Conservation (phyloP, 2,113 vertebrate species). For the Erpornis zantholeuca region DNA sequence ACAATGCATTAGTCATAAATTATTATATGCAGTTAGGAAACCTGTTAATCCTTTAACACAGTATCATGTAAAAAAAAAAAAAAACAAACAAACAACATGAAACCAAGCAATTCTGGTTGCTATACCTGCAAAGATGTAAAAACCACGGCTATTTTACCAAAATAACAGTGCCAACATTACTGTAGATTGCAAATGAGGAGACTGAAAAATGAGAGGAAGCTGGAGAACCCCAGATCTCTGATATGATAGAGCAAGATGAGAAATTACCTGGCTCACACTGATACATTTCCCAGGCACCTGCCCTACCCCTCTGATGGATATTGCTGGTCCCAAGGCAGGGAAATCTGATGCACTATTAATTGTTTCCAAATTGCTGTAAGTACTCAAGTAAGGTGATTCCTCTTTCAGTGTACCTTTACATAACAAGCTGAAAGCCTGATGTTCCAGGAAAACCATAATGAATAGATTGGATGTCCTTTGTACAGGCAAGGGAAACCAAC, state of each 20-base stretch:
- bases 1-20: neutral
- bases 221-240: neutral
- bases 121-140: neutral
- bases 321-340: neutral
- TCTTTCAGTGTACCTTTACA: neutral
- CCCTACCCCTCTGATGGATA: neutral
- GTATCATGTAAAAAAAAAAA: neutral
- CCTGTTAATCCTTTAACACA: neutral
- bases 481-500: neutral
- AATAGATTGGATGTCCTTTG: neutral
- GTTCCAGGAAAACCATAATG: neutral
- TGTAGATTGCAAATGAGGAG: neutral
- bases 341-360: neutral
- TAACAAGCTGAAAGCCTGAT: neutral
- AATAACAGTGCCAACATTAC: neutral
- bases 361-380: neutral
- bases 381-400: neutral
- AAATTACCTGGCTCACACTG: neutral
- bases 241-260: neutral
- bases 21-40: neutral
- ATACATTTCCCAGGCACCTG: neutral
- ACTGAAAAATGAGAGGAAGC: neutral
- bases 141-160: neutral
- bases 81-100: too few species aligned
- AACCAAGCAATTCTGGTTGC: fast-evolving